Evolutionary conservation across 2,113 vertebrate genomes (phyloP).

Genomic region (Eidolon helvum): DNA sequence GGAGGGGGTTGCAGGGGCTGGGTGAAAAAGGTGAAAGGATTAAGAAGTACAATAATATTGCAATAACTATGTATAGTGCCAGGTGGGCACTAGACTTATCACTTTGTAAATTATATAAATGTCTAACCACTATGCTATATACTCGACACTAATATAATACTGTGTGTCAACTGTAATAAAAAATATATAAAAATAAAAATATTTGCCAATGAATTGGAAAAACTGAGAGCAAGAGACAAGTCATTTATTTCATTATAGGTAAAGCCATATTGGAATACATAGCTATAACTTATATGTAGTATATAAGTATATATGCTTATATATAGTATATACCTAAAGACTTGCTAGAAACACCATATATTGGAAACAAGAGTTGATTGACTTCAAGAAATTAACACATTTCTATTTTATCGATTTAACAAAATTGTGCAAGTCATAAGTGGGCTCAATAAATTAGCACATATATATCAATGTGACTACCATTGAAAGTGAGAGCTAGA

Average conservation of each 20-base stretch:
- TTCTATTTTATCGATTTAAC: background rate
- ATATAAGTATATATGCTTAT: background rate
- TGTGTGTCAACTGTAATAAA: no score
- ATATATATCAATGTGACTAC: no score
- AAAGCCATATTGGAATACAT: background rate
- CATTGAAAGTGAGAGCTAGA: background rate
- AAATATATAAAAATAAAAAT: background rate
- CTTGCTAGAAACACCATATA: background rate
- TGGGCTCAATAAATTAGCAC: background rate
- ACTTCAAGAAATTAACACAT: background rate
- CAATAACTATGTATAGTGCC: no score
- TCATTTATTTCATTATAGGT: background rate
- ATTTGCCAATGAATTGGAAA: background rate
- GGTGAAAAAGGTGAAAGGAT: no score
- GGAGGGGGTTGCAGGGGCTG: no score
- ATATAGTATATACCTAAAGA: background rate
- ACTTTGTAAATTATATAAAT: no score
- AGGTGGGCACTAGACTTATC: no score
- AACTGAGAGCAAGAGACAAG: background rate
- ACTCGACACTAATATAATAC: no score
- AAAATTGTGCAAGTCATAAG: background rate
- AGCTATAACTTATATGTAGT: background rate
- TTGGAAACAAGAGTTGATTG: background rate
- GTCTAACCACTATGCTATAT: no score
- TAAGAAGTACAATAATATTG: no score